Conservation (phyloP, 2,113 vertebrate species). For the rabbit (Oryctolagus cuniculus) region DNA sequence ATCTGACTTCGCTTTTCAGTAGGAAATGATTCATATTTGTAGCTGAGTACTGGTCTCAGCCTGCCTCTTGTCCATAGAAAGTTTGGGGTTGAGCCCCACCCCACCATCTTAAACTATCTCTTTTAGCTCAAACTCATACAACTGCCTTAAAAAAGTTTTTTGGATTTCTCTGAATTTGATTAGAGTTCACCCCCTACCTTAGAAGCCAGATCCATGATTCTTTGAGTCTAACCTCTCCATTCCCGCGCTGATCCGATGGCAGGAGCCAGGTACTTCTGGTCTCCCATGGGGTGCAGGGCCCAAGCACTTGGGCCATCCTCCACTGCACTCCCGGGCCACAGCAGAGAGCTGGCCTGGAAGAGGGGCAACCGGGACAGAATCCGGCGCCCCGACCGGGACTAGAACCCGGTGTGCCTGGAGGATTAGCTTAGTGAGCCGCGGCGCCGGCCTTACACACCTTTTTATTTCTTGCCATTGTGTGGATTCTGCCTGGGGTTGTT, state of each 20-base stretch:
- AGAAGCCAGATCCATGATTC: background rate
- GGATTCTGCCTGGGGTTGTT: background rate
- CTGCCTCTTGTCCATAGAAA: background rate
- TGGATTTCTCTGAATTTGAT: background rate
- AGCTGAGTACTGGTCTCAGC: background rate
- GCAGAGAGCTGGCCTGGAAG: too few relatives aligned
- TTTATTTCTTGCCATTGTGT: slow-evolving; percentile 2
- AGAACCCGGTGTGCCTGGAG: too few relatives aligned
- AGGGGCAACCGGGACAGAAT: too few relatives aligned
- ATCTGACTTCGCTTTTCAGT: background rate
- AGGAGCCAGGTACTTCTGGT: too few relatives aligned
- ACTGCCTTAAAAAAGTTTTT: background rate
- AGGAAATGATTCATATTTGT: background rate
- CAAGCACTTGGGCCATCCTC: too few relatives aligned
- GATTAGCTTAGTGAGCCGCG: too few relatives aligned
- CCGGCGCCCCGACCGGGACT: too few relatives aligned
- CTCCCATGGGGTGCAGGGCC: too few relatives aligned
- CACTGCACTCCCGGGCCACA: too few relatives aligned
- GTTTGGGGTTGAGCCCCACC: background rate
- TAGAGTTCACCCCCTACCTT: background rate
- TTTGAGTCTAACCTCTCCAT: background rate
- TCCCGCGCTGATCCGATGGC: too few relatives aligned
- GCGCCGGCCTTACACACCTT: too few relatives aligned
- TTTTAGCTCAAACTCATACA: background rate
- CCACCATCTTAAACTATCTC: background rate